Evolutionary conservation across 2,888 invertebrate genomes (phyloP).

Genomic region (Phortica okadai): DNA sequence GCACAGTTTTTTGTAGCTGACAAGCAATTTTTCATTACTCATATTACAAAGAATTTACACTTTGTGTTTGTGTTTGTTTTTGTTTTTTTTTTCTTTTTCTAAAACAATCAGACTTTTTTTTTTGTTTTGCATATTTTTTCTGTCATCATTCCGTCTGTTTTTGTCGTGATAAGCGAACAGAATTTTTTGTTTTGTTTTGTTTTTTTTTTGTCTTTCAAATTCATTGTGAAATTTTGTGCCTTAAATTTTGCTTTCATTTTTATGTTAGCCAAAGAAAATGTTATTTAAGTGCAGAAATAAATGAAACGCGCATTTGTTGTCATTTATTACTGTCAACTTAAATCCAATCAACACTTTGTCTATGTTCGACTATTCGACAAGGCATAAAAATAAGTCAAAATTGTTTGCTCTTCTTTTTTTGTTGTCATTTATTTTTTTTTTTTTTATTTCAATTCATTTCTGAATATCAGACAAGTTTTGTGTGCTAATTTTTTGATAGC

Average conservation of each 20-base stretch:
- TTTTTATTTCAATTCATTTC: background rate
- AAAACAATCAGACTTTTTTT: background rate
- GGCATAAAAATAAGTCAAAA: background rate
- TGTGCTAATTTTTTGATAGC: constrained; percentile 8
- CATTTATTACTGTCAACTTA: constrained; percentile 73
- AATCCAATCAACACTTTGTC: constrained; percentile 72
- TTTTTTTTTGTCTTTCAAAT: constrained; percentile 47
- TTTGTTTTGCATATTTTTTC: constrained; percentile 41
- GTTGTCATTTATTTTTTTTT: background rate
- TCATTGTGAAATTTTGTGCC: constrained; percentile 26
- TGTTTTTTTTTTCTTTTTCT: background rate
- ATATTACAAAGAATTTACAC: constrained; percentile 18
- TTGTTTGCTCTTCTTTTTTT: background rate
- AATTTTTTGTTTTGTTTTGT: background rate
- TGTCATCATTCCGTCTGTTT: constrained; percentile 41
- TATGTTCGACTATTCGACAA: constrained; percentile 48
- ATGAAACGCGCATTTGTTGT: constrained; percentile 67
- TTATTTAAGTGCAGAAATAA: constrained; percentile 49
- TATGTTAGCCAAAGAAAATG: constrained; percentile 18
- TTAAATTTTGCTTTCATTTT: constrained; percentile 9
- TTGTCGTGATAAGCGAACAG: background rate
- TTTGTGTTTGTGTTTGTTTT: background rate
- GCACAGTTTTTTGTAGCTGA: background rate
- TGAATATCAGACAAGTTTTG: background rate
- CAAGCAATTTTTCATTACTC: constrained; percentile 15